phyloP scores from a whole-genome alignment of 2,797 vertebrate genomes.

The Helostoma temminkii region DNA sequence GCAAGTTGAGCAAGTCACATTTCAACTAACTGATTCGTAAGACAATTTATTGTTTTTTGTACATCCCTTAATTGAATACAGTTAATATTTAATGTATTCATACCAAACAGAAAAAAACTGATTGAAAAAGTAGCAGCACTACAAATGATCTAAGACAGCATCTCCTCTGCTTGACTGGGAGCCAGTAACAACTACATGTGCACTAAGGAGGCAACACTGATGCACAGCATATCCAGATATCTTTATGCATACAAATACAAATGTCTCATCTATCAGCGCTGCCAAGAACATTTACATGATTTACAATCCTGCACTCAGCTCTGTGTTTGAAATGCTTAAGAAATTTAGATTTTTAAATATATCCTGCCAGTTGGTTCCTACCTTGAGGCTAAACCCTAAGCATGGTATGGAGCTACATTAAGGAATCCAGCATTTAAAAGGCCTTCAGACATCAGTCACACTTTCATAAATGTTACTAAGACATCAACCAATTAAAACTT shows the following conservation, averaged over 20 bases:
- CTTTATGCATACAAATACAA: slow-evolving; percentile 53
- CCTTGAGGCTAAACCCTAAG: slow-evolving; percentile 58
- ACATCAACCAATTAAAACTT: background rate
- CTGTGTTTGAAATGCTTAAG: slow-evolving; percentile 54
- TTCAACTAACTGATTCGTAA: background rate
- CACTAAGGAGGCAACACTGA: background rate
- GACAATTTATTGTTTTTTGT: background rate
- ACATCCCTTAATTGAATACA: background rate
- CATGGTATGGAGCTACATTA: slow-evolving; percentile 40
- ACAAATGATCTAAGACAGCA: background rate
- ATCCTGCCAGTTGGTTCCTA: slow-evolving; percentile 44
- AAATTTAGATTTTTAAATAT: slow-evolving; percentile 59
- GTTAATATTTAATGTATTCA: background rate
- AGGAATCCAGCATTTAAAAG: slow-evolving; percentile 45
- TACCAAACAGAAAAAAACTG: background rate
- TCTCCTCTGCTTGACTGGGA: slow-evolving; percentile 39
- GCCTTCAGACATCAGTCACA: slow-evolving; percentile 39
- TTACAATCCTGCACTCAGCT: slow-evolving; percentile 64
- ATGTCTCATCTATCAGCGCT: slow-evolving; percentile 70
- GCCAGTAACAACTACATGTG: slow-evolving; percentile 49
- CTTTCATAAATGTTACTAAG: background rate
- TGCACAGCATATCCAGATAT: slow-evolving; percentile 54
- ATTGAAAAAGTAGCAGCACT: background rate
- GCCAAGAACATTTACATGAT: slow-evolving; percentile 71
- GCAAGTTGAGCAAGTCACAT: background rate